Conservation (phyloP, 1,140 invertebrate species). For the Sesamia nonagrioides region DNA sequence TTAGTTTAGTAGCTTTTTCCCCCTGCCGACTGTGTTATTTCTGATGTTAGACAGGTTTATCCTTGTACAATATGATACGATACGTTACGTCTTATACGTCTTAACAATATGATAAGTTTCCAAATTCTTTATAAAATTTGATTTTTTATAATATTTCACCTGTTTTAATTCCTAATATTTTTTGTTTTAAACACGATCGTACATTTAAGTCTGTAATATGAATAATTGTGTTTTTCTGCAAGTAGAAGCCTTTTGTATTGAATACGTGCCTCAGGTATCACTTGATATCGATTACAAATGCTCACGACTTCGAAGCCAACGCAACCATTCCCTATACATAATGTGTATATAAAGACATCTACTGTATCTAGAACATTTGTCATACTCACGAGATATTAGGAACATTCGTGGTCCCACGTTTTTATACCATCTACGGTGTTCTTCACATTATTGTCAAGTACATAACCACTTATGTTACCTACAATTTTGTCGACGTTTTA, state of each 20-base stretch:
- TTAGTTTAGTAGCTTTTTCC: neutral
- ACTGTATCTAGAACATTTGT: conserved; percentile 19
- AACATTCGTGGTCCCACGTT: conserved; percentile 21
- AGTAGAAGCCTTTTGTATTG: neutral
- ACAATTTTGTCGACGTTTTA: conserved; percentile 3
- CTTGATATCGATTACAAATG: conserved; percentile 7
- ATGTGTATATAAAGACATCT: conserved; percentile 6
- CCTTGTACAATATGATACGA: too few relatives aligned
- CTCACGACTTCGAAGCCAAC: conserved; percentile 2
- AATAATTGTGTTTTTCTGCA: neutral
- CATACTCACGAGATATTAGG: conserved; percentile 28
- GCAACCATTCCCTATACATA: neutral
- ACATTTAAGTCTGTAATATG: neutral
- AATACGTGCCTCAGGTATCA: neutral
- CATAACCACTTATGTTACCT: conserved; percentile 35
- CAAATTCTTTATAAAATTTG: too few relatives aligned
- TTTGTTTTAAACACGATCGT: neutral
- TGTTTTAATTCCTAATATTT: too few relatives aligned
- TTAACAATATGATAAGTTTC: too few relatives aligned
- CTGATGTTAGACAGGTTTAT: too few relatives aligned
- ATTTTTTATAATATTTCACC: too few relatives aligned
- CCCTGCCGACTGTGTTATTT: too few relatives aligned
- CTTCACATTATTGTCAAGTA: conserved; percentile 31
- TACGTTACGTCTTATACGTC: too few relatives aligned
- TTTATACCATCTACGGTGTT: conserved; percentile 31